A percentile compares a stretch with the other conserved stretches of the same genome.
Conservation (phyloP, 2,888 invertebrate species). For the Ischnus inquisitorius region DNA sequence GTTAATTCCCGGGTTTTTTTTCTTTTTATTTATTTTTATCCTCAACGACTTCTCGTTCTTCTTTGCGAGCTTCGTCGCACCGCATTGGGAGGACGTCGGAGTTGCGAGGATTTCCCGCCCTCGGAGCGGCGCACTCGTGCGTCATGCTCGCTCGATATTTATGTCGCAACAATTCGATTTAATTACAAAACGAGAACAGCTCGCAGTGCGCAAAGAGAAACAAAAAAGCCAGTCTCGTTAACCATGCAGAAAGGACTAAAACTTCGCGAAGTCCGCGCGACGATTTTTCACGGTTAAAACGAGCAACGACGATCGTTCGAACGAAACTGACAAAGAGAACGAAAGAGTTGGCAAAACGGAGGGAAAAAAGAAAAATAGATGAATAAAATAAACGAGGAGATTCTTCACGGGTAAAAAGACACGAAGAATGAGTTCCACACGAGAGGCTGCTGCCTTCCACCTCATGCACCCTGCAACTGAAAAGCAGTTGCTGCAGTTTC, state of each 20-base stretch:
- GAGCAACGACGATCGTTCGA: constrained; percentile 42
- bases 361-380: too few relatives aligned
- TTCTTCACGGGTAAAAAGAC: constrained; percentile 40
- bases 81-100: not conserved
- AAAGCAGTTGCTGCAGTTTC: constrained; percentile 64
- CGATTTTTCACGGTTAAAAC: constrained; percentile 30
- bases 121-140: not conserved
- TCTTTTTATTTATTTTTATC: constrained; percentile 8
- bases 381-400: constrained; percentile 4
- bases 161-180: constrained; percentile 19
- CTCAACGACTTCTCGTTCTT: not conserved
- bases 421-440: constrained; percentile 38
- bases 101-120: constrained; percentile 10
- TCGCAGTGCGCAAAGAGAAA: not conserved
- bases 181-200: not conserved
- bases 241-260: not conserved
- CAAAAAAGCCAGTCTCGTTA: constrained; percentile 27
- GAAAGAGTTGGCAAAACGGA: constrained; percentile 7
- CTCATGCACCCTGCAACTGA: constrained; percentile 25
- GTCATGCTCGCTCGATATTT: not conserved
- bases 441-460: constrained; percentile 33
- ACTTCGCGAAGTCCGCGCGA: not conserved
- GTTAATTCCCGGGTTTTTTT: constrained; percentile 23
- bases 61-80: not conserved
- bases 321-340: constrained; percentile 42